These are phyloP conservation scores for Lanistes nyassanus DNA, from an alignment of 1,140 invertebrate genomes.

Conservation along the genomic window DNA sequence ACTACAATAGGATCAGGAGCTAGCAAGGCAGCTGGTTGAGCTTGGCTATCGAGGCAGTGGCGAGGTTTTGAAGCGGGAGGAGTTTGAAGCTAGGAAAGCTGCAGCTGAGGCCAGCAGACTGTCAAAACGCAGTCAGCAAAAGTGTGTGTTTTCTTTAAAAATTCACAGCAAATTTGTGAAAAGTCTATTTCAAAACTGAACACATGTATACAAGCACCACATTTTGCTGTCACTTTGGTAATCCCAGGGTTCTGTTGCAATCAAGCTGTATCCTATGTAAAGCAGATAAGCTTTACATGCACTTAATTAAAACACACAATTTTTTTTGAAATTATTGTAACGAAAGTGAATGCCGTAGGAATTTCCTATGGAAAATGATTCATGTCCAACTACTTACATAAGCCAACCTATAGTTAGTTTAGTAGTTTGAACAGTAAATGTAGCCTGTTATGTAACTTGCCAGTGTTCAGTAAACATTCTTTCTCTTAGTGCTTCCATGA, in stretches of 20 bases:
- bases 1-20: constrained; percentile 66
- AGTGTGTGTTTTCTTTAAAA: constrained; percentile 55
- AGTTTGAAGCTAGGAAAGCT: constrained; percentile 66
- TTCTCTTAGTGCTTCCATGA: background rate
- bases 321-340: background rate
- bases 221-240: no score
- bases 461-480: background rate
- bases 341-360: no score
- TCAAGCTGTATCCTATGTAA: background rate
- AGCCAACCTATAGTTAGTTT: no score
- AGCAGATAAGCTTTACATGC: background rate
- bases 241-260: no score
- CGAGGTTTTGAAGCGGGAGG: constrained; percentile 67
- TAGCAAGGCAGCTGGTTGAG: constrained; percentile 68
- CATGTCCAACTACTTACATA: no score
- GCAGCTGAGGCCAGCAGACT: constrained; percentile 66
- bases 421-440: no score
- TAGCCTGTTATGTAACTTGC: no score
- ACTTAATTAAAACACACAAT: background rate
- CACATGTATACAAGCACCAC: no score
- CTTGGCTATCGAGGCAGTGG: constrained; percentile 68
- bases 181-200: no score
- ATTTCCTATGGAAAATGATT: no score
- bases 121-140: constrained; percentile 65
- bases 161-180: no score